Percentiles rank a stretch among this genome's conserved stretches.
Conservation (phyloP, 2,888 invertebrate genomes). For the Hemistola chrysoprasaria region DNA sequence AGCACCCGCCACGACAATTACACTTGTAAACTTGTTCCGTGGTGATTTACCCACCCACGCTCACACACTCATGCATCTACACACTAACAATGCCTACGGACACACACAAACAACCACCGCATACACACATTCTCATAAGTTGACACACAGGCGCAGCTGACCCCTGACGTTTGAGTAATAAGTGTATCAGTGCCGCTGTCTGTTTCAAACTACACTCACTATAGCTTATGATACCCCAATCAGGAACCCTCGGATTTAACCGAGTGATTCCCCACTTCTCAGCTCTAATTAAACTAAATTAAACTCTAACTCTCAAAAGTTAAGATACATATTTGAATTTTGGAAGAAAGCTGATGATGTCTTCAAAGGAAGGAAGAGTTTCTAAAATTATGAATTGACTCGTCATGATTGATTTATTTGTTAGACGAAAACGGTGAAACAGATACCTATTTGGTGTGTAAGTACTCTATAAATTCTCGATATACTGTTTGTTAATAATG, state of each 20-base stretch:
- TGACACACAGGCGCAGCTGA: slow-evolving; percentile 36
- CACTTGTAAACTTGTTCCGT: slow-evolving; percentile 67
- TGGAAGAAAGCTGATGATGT: too few relatives aligned
- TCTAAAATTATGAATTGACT: slow-evolving; percentile 8
- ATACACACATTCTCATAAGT: slow-evolving; percentile 13
- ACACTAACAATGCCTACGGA: slow-evolving; percentile 19
- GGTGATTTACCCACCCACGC: slow-evolving; percentile 53
- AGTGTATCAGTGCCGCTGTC: slow-evolving; percentile 61
- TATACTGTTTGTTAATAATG: too few relatives aligned
- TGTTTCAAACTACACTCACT: slow-evolving; percentile 64
- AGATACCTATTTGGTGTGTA: too few relatives aligned
- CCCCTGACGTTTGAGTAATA: slow-evolving; percentile 59
- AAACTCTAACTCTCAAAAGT: slow-evolving; percentile 25
- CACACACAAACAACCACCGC: too few relatives aligned
- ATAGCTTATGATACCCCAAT: slow-evolving; percentile 67
- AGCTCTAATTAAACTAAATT: slow-evolving; percentile 26
- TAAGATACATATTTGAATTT: slow-evolving; percentile 8
- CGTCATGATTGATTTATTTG: not conserved
- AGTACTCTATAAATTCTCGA: too few relatives aligned
- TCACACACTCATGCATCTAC: slow-evolving; percentile 16
- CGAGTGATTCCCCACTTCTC: slow-evolving; percentile 24
- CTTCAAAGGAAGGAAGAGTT: slow-evolving; percentile 30
- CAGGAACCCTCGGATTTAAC: slow-evolving; percentile 62
- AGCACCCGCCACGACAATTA: slow-evolving; percentile 67
- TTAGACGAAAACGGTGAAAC: too few relatives aligned